Percentiles rank a stretch among this genome's conserved stretches.
These are phyloP conservation scores for Pseudococcus longispinus DNA, from an alignment of 2,888 invertebrate species.

Conservation along the genomic window DNA sequence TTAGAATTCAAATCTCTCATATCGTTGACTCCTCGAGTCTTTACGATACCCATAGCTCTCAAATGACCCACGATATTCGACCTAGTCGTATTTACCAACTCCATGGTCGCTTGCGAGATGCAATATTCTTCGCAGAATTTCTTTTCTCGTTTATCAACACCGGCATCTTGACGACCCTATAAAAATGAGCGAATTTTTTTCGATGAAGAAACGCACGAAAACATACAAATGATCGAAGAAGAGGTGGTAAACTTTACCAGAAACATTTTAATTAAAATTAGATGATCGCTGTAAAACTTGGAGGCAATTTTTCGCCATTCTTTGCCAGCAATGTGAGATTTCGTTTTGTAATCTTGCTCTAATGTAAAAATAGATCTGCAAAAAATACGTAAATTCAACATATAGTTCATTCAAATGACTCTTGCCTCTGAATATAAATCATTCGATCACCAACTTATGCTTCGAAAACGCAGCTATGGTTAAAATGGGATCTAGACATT, in stretches of 20 bases:
- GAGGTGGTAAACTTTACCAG: not conserved
- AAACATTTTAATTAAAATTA: constrained; percentile 77
- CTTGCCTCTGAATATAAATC: no score
- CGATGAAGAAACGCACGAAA: not conserved
- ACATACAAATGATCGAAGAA: no score
- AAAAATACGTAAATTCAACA: not conserved
- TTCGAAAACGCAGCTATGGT: constrained; percentile 74
- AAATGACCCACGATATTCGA: constrained; percentile 83
- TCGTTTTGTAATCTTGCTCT: constrained; percentile 26
- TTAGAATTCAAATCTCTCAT: constrained; percentile 82
- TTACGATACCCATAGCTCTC: constrained; percentile 76
- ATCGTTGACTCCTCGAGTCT: constrained; percentile 65
- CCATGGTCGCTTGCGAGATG: constrained; percentile 83
- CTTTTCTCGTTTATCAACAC: constrained; percentile 71
- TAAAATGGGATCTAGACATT: constrained; percentile 90
- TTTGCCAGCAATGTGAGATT: constrained; percentile 61
- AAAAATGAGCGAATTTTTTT: not conserved
- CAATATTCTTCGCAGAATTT: constrained; percentile 72
- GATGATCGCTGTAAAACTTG: constrained; percentile 86
- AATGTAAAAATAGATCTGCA: constrained; percentile 44
- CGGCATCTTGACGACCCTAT: constrained; percentile 65
- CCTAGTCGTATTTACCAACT: constrained; percentile 85
- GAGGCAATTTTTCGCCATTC: constrained; percentile 75
- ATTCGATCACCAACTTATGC: constrained; percentile 26
- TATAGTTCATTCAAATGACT: not conserved